These are phyloP conservation scores for Sarcophaga rosellei DNA, from an alignment of 2,888 invertebrate species.

Conservation along the genomic window DNA sequence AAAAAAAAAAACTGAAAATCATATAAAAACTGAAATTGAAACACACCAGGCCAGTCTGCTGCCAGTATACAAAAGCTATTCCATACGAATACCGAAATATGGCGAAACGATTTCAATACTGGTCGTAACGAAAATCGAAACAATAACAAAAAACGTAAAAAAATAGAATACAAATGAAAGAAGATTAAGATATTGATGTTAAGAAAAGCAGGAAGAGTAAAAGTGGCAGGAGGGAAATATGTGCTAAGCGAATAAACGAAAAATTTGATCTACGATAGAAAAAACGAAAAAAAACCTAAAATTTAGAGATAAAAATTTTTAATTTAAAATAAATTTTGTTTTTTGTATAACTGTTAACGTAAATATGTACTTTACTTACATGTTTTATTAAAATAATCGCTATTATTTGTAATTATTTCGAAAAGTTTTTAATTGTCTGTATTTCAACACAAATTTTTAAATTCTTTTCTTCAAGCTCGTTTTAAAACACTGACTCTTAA, in stretches of 20 bases:
- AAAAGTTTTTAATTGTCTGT: background rate
- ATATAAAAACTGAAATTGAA: conserved; percentile 61
- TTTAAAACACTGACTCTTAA: conserved; percentile 15
- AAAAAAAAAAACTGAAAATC: conserved; percentile 53
- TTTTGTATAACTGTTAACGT: too few relatives aligned
- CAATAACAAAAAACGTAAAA: conserved; percentile 53
- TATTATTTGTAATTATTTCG: background rate
- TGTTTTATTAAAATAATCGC: too few relatives aligned
- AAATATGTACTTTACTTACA: too few relatives aligned
- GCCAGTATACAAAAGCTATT: conserved; percentile 61
- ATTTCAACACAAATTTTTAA: background rate
- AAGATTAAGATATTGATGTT: conserved; percentile 28
- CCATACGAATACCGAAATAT: conserved; percentile 66
- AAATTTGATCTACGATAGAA: background rate
- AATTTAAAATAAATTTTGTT: too few relatives aligned
- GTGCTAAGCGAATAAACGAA: background rate
- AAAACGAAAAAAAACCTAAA: background rate
- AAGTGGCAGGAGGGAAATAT: background rate
- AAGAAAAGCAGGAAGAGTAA: background rate
- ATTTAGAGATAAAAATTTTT: background rate
- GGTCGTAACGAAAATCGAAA: conserved; percentile 61
- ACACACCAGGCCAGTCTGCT: conserved; percentile 33
- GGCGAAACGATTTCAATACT: conserved; percentile 63
- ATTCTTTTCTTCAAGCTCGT: background rate
- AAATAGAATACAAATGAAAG: conserved; percentile 40